Percentiles rank a stretch among this genome's conserved stretches.
Evolutionary conservation across 2,888 invertebrate genomes (phyloP).

Genomic region (Lasius platythorax): DNA sequence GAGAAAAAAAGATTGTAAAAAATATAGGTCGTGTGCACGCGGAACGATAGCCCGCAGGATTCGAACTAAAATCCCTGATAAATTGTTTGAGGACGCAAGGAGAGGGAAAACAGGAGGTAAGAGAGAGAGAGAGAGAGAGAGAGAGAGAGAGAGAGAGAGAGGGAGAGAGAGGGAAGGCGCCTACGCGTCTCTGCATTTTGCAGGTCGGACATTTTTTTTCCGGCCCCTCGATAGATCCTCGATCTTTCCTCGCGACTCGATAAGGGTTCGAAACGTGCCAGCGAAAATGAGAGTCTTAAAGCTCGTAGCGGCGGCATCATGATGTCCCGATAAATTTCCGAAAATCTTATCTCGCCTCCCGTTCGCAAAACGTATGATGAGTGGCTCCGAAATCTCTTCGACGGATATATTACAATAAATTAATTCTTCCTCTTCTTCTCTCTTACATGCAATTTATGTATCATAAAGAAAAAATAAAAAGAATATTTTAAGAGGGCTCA

Average conservation of each 20-base stretch:
- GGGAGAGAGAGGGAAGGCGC: neutral
- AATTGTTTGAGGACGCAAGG: slow-evolving; percentile 58
- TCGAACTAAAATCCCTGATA: slow-evolving; percentile 72
- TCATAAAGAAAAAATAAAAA: neutral
- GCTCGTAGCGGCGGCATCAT: neutral
- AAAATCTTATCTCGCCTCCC: slow-evolving; percentile 30
- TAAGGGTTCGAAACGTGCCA: slow-evolving; percentile 62
- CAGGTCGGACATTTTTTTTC: slow-evolving; percentile 42
- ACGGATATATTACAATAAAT: slow-evolving; percentile 14
- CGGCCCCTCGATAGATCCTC: slow-evolving; percentile 59
- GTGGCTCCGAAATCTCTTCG: slow-evolving; percentile 6
- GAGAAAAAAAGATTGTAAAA: slow-evolving; percentile 50
- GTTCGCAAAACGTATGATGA: slow-evolving; percentile 20
- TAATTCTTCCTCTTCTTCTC: neutral
- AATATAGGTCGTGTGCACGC: slow-evolving; percentile 57
- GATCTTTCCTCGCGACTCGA: slow-evolving; percentile 60
- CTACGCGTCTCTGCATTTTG: slow-evolving; percentile 41
- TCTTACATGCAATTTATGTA: slow-evolving; percentile 2
- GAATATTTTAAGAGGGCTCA: neutral
- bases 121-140: neutral
- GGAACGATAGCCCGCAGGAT: slow-evolving; percentile 72
- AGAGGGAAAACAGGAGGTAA: slow-evolving; percentile 2
- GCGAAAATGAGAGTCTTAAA: slow-evolving; percentile 61
- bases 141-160: neutral
- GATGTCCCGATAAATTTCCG: slow-evolving; percentile 23